A percentile compares a stretch with the other conserved stretches of the same genome.
Evolutionary conservation across 1,140 invertebrate species (phyloP).

Genomic region (Mercenaria mercenaria): DNA sequence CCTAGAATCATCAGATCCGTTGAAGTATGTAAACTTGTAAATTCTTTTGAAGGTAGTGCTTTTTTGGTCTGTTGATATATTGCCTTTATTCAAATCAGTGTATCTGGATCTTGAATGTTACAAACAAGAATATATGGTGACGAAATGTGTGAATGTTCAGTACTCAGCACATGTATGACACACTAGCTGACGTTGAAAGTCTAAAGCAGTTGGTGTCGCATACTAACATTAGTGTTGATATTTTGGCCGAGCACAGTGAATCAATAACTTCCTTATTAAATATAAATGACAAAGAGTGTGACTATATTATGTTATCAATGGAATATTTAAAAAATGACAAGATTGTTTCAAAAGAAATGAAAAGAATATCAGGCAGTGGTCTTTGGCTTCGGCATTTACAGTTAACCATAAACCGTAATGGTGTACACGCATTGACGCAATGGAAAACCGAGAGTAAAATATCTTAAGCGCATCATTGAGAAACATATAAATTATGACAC

Average conservation of each 20-base stretch:
- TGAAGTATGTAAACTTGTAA: not conserved
- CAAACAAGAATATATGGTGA: not conserved
- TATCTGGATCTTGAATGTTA: not conserved
- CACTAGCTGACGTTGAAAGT: not conserved
- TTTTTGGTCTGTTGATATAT: not conserved
- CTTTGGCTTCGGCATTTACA: not conserved
- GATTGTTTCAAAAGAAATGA: not conserved
- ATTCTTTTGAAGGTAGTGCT: not conserved
- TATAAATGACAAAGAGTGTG: not conserved
- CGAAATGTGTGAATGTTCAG: not conserved
- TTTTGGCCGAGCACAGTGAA: not conserved
- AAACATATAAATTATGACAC: not conserved
- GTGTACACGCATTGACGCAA: not conserved
- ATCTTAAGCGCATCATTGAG: not conserved
- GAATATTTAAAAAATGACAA: not conserved
- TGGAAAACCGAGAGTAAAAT: not conserved
- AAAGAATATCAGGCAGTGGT: not conserved
- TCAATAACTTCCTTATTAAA: not conserved
- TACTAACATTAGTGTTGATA: not conserved
- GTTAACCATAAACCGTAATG: not conserved
- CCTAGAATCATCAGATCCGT: not conserved
- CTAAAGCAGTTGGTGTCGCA: not conserved
- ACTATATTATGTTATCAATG: not conserved
- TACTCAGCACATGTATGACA: not conserved
- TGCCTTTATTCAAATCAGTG: not conserved